Conservation (phyloP, 2,888 invertebrate genomes). For the Ischnura elegans region DNA sequence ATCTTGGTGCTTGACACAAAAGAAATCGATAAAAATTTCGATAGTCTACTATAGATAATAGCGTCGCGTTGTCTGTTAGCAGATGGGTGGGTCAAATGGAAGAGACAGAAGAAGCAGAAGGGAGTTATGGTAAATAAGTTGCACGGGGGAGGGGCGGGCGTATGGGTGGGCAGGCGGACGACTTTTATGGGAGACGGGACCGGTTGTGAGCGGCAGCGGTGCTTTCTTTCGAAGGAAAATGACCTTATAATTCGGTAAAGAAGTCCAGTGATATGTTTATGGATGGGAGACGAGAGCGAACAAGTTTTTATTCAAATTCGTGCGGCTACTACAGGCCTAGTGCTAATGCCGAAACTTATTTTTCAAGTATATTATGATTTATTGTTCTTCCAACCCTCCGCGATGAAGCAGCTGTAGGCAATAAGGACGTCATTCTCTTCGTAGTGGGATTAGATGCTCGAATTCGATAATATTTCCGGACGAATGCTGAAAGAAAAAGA, state of each 20-base stretch:
- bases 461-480: conserved; percentile 31
- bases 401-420: conserved; percentile 42
- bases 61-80: not conserved
- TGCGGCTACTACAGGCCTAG: not conserved
- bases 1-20: too few species aligned
- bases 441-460: not conserved
- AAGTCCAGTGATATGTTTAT: conserved; percentile 39
- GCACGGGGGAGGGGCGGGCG: not conserved
- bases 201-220: conserved; percentile 42
- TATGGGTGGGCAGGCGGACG: conserved; percentile 19
- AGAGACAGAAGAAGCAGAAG: not conserved
- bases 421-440: conserved; percentile 24
- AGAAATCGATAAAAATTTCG: too few species aligned
- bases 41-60: not conserved
- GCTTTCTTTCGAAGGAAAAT: conserved; percentile 22
- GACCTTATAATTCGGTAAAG: conserved; percentile 56
- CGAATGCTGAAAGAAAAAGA: conserved; percentile 18
- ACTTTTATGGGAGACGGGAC: conserved; percentile 50
- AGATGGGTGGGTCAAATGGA: conserved; percentile 9
- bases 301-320: conserved; percentile 58
- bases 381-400: conserved; percentile 1
- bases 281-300: conserved; percentile 33
- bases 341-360: conserved; percentile 14
- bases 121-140: not conserved
- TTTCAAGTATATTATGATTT: conserved; percentile 52